These are phyloP conservation scores for Antitype chi DNA, from an alignment of 2,888 invertebrate species.

Conservation along the genomic window DNA sequence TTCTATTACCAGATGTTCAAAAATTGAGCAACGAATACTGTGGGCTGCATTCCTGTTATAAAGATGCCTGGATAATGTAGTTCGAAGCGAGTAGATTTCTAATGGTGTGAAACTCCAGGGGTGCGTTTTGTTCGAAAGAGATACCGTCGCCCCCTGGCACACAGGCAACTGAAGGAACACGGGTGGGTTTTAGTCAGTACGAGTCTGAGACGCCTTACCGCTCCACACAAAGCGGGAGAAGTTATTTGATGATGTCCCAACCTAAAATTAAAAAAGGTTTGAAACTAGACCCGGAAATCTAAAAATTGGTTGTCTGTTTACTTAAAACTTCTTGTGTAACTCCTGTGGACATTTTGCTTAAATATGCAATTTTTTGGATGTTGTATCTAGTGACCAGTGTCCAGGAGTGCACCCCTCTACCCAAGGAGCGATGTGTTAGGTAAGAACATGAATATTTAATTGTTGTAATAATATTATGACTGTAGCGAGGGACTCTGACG, in stretches of 20 bases:
- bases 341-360: neutral
- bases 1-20: slow-evolving; percentile 81
- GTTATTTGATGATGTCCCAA: too few relatives aligned
- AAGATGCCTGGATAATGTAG: slow-evolving; percentile 6
- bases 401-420: slow-evolving; percentile 73
- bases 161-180: too few relatives aligned
- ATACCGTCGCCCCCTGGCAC: too few relatives aligned
- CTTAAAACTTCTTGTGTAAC: neutral
- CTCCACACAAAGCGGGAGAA: too few relatives aligned
- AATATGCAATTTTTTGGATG: slow-evolving; percentile 7
- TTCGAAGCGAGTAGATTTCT: slow-evolving; percentile 4
- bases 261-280: too few relatives aligned
- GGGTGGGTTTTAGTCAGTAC: too few relatives aligned
- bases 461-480: slow-evolving; percentile 78
- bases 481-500: slow-evolving; percentile 69
- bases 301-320: slow-evolving; percentile 13
- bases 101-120: too few relatives aligned
- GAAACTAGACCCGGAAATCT: neutral
- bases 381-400: slow-evolving; percentile 42
- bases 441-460: slow-evolving; percentile 73
- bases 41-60: slow-evolving; percentile 76
- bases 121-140: too few relatives aligned
- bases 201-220: too few relatives aligned
- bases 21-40: slow-evolving; percentile 80
- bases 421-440: slow-evolving; percentile 71